phyloP scores from a whole-genome alignment of 2,113 vertebrate species.

The Sinocyclocheilus anshuiensis region DNA sequence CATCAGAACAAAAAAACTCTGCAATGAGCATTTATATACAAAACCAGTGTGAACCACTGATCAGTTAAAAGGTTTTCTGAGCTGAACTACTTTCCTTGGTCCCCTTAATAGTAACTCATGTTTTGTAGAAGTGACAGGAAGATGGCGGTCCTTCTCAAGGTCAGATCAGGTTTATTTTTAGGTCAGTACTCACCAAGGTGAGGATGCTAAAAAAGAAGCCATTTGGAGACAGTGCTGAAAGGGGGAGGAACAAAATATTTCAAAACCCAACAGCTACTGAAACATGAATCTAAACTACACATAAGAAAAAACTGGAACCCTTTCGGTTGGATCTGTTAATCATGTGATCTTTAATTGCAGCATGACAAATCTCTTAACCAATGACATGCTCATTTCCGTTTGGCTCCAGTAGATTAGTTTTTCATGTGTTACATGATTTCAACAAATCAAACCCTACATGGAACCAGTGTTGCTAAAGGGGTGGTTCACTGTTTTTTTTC shows the following conservation, averaged over 20 bases:
- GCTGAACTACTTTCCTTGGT: constrained; percentile 26
- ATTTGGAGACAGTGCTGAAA: constrained; percentile 17
- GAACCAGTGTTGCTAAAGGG: neutral
- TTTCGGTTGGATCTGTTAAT: neutral
- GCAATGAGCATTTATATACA: neutral
- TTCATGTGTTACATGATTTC: constrained; percentile 2
- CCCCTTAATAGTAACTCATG: constrained; percentile 5
- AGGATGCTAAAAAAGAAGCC: constrained; percentile 30
- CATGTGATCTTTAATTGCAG: constrained; percentile 1
- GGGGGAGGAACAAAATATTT: constrained; percentile 29
- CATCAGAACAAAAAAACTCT: neutral
- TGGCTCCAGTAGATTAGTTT: neutral
- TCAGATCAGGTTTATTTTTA: constrained; percentile 42
- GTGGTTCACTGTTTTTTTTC: too few relatives aligned
- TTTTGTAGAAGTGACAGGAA: constrained; percentile 25
- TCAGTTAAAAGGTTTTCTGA: neutral
- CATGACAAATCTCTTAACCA: constrained; percentile 5
- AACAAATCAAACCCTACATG: neutral
- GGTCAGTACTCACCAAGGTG: constrained; percentile 45
- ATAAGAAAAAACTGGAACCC: neutral
- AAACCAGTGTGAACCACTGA: neutral
- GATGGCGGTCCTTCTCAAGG: constrained; percentile 42
- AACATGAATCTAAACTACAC: neutral
- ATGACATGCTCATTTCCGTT: constrained; percentile 21
- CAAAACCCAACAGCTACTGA: neutral